Percentiles rank a stretch among this genome's conserved stretches.
Evolutionary conservation across 37 sponge, comb jelly and placozoan genomes (phyloP).

Genomic region (Ianthella basta): DNA sequence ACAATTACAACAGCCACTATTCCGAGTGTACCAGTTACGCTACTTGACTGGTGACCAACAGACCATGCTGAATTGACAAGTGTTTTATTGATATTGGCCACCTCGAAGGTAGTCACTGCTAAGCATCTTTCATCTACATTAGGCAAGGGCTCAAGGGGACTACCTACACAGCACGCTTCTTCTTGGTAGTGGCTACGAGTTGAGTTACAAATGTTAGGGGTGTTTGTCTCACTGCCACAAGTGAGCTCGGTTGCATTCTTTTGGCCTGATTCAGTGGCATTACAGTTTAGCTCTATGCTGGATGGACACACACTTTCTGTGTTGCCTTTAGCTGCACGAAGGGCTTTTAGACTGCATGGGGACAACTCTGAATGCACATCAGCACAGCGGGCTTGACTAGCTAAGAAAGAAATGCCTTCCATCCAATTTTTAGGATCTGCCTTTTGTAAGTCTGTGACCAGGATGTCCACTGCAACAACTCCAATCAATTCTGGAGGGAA

Average conservation of each 20-base stretch:
- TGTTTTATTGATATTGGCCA: not conserved
- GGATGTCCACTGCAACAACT: constrained; percentile 28
- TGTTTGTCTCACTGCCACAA: not conserved
- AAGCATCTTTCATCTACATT: too few relatives aligned
- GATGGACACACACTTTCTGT: not conserved
- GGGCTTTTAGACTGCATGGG: not conserved
- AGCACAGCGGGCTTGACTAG: constrained; percentile 5
- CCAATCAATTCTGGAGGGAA: not conserved
- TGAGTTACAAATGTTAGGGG: not conserved
- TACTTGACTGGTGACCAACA: too few relatives aligned
- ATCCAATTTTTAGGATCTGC: constrained; percentile 13
- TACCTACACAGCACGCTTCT: constrained; percentile 8
- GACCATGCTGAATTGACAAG: too few relatives aligned
- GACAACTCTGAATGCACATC: not conserved
- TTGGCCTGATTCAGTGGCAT: too few relatives aligned
- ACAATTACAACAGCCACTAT: too few relatives aligned
- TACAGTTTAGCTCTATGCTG: not conserved
- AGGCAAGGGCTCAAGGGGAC: not conserved
- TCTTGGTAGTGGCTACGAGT: not conserved
- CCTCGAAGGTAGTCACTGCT: not conserved
- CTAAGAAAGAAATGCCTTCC: not conserved
- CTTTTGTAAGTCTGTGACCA: not conserved
- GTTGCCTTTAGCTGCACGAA: not conserved
- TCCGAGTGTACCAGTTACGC: too few relatives aligned
- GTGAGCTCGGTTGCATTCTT: too few relatives aligned